phyloP scores from a whole-genome alignment of 2,888 invertebrate genomes.

The Asteroscopus sphinx region DNA sequence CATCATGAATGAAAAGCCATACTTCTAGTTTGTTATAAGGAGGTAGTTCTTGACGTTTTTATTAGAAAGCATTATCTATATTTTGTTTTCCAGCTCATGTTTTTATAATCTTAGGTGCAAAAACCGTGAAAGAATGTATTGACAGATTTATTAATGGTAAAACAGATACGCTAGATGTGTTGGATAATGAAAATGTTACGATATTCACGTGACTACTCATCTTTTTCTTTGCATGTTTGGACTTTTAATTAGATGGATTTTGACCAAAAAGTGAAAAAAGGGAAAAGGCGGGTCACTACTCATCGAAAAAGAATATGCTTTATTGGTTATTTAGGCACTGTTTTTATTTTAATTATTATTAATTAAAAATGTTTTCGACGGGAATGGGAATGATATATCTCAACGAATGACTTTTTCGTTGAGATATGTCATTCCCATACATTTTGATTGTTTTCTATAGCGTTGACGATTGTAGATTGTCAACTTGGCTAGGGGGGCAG shows the following conservation, averaged over 20 bases:
- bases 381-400: too few species aligned
- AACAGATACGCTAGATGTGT: constrained; percentile 5
- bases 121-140: constrained; percentile 28
- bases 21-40: constrained; percentile 61
- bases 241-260: too few species aligned
- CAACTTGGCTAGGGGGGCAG: too few species aligned
- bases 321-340: background rate
- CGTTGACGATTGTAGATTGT: too few species aligned
- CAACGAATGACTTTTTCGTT: too few species aligned
- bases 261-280: too few species aligned
- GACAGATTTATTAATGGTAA: constrained; percentile 33
- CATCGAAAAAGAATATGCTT: background rate
- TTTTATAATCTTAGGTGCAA: constrained; percentile 41
- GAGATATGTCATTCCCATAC: too few species aligned
- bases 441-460: too few species aligned
- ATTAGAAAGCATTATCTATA: constrained; percentile 57
- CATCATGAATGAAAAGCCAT: constrained; percentile 66
- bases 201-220: background rate
- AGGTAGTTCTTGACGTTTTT: constrained; percentile 60
- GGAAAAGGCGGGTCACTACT: too few species aligned
- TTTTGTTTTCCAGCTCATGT: constrained; percentile 51
- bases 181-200: constrained; percentile 3
- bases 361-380: too few species aligned
- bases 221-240: too few species aligned
- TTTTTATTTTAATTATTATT: background rate